phyloP scores from a whole-genome alignment of 23 tunicate genomes.

The Trididemnum clinides region DNA sequence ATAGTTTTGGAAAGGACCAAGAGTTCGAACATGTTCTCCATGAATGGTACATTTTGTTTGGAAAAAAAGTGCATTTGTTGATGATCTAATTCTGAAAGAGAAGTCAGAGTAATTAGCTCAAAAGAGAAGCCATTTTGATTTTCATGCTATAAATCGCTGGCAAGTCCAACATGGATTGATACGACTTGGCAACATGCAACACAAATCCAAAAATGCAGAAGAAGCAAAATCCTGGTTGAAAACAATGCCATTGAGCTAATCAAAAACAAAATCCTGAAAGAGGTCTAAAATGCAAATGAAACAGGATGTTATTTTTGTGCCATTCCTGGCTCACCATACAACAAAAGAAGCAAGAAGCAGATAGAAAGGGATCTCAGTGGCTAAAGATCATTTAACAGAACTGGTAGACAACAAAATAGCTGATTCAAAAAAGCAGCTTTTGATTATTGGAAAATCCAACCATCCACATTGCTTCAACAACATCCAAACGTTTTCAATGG shows the following conservation, averaged over 20 bases:
- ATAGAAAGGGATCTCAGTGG: slow-evolving; percentile 16
- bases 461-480: slow-evolving; percentile 6
- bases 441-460: slow-evolving; percentile 18
- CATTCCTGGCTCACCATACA: slow-evolving; percentile 11
- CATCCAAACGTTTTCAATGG: background rate
- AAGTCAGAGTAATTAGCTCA: slow-evolving; percentile 41
- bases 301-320: slow-evolving; percentile 25
- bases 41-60: slow-evolving; percentile 38
- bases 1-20: slow-evolving; percentile 1
- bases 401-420: slow-evolving; percentile 13
- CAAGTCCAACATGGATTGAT: background rate
- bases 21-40: slow-evolving; percentile 35
- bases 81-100: slow-evolving; percentile 42
- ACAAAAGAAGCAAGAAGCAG: slow-evolving; percentile 2
- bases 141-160: slow-evolving; percentile 28
- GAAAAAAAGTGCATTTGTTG: background rate
- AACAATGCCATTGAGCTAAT: slow-evolving; percentile 12
- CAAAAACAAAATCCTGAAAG: background rate
- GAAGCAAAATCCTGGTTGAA: background rate
- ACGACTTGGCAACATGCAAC: background rate
- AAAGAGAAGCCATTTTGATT: background rate
- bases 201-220: slow-evolving; percentile 34
- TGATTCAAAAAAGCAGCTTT: slow-evolving; percentile 14
- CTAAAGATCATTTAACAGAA: slow-evolving; percentile 11
- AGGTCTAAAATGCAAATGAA: slow-evolving; percentile 20